Percentiles rank a stretch among this genome's conserved stretches.
Conservation (phyloP, 2,113 vertebrate species). For the Cebidichthys violaceus region DNA sequence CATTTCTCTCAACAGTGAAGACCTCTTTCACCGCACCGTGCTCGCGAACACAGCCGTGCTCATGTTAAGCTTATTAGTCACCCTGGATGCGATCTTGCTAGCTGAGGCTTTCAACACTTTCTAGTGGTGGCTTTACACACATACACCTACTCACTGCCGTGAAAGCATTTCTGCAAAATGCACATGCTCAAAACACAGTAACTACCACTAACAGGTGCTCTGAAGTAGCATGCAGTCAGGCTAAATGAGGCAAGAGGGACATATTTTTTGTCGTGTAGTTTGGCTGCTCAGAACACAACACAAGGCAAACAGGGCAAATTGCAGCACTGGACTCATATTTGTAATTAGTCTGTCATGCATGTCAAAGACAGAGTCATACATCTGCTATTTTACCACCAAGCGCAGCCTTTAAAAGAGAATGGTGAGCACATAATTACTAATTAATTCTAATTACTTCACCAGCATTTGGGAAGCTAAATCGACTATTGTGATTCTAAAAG, state of each 20-base stretch:
- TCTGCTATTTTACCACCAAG: constrained; percentile 62
- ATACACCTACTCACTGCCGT: constrained; percentile 85
- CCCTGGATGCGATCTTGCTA: constrained; percentile 87
- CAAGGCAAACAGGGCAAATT: constrained; percentile 75
- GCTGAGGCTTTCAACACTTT: constrained; percentile 86
- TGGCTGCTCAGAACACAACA: constrained; percentile 63
- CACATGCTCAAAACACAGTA: constrained; percentile 72
- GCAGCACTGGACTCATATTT: constrained; percentile 69
- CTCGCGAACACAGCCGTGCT: constrained; percentile 82
- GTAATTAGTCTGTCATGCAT: constrained; percentile 77
- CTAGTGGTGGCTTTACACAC: constrained; percentile 84
- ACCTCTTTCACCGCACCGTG: constrained; percentile 77
- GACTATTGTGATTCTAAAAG: constrained; percentile 45
- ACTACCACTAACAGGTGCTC: constrained; percentile 77
- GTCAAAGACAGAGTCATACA: constrained; percentile 63
- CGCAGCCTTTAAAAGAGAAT: constrained; percentile 56
- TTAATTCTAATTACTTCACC: constrained; percentile 49
- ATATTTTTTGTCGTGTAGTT: constrained; percentile 70
- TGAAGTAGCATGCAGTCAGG: constrained; percentile 61
- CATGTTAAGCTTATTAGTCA: constrained; percentile 88
- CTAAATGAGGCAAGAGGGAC: constrained; percentile 70
- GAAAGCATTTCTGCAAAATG: constrained; percentile 79
- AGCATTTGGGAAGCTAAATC: constrained; percentile 45
- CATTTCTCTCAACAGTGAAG: constrained; percentile 78
- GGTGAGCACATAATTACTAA: constrained; percentile 21